A percentile compares a stretch with the other conserved stretches of the same genome.
phyloP scores from a whole-genome alignment of 2,113 vertebrate species.

The Ptilonorhynchus violaceus region DNA sequence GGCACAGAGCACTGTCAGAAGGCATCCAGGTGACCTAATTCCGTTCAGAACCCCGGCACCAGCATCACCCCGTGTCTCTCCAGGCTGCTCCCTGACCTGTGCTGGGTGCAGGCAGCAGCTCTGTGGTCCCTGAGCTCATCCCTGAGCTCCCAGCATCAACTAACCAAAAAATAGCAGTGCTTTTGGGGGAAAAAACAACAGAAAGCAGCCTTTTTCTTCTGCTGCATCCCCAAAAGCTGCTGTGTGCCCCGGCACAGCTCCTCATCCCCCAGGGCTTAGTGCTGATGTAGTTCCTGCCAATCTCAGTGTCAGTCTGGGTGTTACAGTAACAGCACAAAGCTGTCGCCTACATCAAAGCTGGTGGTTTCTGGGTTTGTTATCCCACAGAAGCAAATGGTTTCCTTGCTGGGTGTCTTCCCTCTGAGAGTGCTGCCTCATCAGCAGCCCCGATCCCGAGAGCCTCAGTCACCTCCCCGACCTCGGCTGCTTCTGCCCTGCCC shows the following conservation, averaged over 20 bases:
- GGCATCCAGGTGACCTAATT: neutral
- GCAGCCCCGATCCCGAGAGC: neutral
- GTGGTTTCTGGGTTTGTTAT: neutral
- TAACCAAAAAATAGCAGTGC: neutral
- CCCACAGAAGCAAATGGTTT: constrained; percentile 22
- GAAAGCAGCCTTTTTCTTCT: accelerated
- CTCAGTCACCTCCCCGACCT: neutral
- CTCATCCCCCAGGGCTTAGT: neutral
- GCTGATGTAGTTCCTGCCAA: constrained; percentile 4
- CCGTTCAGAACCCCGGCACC: neutral
- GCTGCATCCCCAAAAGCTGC: neutral
- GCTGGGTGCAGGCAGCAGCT: neutral
- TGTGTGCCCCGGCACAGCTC: accelerated
- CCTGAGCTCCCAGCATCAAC: accelerated
- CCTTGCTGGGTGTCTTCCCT: neutral
- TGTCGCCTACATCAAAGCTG: neutral
- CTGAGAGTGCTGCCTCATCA: neutral
- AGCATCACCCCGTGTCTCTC: neutral
- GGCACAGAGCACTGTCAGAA: accelerated
- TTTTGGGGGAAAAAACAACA: neutral
- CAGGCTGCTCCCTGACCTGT: neutral
- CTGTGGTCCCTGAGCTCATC: too few relatives aligned
- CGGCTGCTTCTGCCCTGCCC: neutral
- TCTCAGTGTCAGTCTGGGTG: neutral
- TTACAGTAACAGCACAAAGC: neutral